These are phyloP conservation scores for Amiota mariae DNA, from an alignment of 2,888 invertebrate species.

Conservation along the genomic window DNA sequence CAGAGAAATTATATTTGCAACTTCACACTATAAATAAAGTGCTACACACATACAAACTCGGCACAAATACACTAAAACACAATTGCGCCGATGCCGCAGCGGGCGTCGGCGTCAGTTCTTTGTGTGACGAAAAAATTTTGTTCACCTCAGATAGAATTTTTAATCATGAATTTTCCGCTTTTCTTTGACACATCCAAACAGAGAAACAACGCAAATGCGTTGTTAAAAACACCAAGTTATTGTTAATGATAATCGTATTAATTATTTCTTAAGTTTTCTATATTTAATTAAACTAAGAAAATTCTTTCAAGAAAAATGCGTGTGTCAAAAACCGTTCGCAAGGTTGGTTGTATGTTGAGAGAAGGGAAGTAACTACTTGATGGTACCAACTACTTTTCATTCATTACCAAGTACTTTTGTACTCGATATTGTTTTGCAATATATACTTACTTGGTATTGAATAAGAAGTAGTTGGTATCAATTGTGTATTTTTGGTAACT, in stretches of 20 bases:
- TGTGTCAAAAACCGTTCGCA: constrained; percentile 38
- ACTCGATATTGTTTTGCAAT: too few relatives aligned
- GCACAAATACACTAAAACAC: constrained; percentile 39
- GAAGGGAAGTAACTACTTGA: too few relatives aligned
- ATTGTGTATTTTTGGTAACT: too few relatives aligned
- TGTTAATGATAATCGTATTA: constrained; percentile 36
- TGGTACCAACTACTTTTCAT: too few relatives aligned
- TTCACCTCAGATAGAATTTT: constrained; percentile 76
- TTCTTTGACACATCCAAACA: constrained; percentile 76
- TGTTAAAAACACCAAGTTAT: constrained; percentile 47
- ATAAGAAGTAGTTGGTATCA: too few relatives aligned
- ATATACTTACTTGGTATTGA: too few relatives aligned
- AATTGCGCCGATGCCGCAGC: constrained; percentile 74
- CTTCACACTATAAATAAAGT: constrained; percentile 29
- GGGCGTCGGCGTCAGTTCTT: constrained; percentile 53
- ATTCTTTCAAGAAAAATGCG: constrained; percentile 49
- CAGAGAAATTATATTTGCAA: too few relatives aligned
- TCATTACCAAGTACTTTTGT: too few relatives aligned
- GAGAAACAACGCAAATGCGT: constrained; percentile 63
- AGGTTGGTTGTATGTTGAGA: too few relatives aligned
- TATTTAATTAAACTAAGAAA: constrained; percentile 43
- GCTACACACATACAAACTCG: constrained; percentile 18
- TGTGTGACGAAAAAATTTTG: constrained; percentile 65
- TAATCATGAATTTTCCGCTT: constrained; percentile 79
- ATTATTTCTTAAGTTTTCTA: constrained; percentile 51